phyloP scores from a whole-genome alignment of 2,797 vertebrate species.

The Pempheris klunzingeri region DNA sequence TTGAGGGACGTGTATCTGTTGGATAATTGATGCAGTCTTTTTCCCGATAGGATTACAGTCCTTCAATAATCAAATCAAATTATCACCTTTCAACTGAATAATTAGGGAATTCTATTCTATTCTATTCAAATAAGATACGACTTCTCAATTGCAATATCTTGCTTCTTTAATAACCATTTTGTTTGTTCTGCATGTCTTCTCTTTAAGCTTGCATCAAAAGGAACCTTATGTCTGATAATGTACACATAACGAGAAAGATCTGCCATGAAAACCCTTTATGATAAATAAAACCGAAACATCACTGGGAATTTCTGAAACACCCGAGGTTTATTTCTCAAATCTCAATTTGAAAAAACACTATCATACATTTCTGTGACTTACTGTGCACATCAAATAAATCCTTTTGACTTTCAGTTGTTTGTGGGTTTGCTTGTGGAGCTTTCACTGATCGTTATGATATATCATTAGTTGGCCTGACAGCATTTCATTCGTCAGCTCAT shows the following conservation, averaged over 20 bases:
- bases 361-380: too few species aligned
- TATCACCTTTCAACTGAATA: neutral
- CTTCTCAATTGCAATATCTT: neutral
- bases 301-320: neutral
- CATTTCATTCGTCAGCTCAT: neutral
- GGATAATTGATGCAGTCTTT: neutral
- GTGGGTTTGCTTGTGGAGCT: neutral
- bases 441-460: neutral
- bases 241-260: neutral
- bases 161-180: neutral
- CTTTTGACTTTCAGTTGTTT: neutral
- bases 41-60: neutral
- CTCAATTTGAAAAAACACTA: neutral
- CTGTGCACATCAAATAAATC: neutral
- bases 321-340: neutral
- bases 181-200: too few species aligned
- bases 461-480: slow-evolving; percentile 2
- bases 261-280: neutral
- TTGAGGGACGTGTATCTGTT: slow-evolving; percentile 9
- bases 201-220: neutral
- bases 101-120: neutral
- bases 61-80: too few species aligned
- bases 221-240: neutral
- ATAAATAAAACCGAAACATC: neutral
- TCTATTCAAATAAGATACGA: neutral